Base-by-base conservation (phyloP, 2,888 invertebrate species). In the Aradus depressus region DNA sequence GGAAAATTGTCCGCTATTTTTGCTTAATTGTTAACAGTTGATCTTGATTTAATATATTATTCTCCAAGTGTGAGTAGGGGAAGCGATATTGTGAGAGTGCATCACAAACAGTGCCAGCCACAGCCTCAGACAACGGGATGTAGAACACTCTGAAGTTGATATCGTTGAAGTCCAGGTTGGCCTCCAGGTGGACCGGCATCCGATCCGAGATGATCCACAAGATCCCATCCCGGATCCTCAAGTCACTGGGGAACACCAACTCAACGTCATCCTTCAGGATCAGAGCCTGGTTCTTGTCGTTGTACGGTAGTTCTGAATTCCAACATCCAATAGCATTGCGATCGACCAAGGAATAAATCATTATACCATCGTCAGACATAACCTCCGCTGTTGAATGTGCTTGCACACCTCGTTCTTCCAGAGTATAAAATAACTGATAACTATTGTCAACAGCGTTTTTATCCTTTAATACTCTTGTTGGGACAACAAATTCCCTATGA, bases 281-380 rank as follows among this genome's bases (percentile, higher is more conserved):
- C 4, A 86, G 65, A 12, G 73, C 84, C 22, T 80, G 76, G 38
- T 55, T 57, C n/a, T 59, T 53, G 39, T 14, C 31, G 21, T 31
- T 70, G 59, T 80, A 80, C 0, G 81, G 79, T 52, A 77, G 68
- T 8, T 73, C 71, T 0, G 79, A 77, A 60, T 82, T 82, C 86
- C 88, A 88, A 64, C 88, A 89, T 2, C 86, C 88, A 4, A 89
- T 73, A 1, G 83, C 82, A 62, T 88, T 88, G 64, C 80, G 81
- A 64, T 86, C 86, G 52, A 89, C 77, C 58, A 88, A 70, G 66
- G 79, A 83, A 66, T 79, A 87, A 51, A 86, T 74, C 67, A 86
- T 79, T 1, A 88, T 67, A 2, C 87, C 88, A 51, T 37, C 59
- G 47, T 55, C 56, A 47, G 61, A 60, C 58, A 59, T 58, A 16